A percentile compares a stretch with the other conserved stretches of the same genome.
phyloP scores from a whole-genome alignment of 2,888 invertebrate species.

The Bellardia pandia region DNA sequence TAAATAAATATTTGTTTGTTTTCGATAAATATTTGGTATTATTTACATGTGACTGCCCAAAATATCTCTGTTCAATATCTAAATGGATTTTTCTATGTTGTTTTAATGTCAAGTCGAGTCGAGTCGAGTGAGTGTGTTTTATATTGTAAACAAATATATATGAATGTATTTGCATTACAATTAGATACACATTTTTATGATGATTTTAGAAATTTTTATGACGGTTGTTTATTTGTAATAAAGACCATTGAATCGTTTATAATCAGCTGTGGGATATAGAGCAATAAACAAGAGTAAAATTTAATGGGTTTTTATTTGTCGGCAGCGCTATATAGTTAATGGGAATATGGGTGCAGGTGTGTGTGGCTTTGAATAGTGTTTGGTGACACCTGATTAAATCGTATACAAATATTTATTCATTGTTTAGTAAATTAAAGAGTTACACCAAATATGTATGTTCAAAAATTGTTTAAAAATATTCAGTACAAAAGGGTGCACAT shows the following conservation, averaged over 20 bases:
- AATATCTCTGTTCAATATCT: neutral
- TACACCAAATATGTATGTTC: too few relatives aligned
- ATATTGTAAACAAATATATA: slow-evolving; percentile 21
- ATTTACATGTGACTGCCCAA: slow-evolving; percentile 13
- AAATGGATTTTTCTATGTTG: neutral
- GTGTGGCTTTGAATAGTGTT: neutral
- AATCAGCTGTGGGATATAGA: slow-evolving; percentile 28
- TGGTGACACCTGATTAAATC: slow-evolving; percentile 38
- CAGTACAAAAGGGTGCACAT: too few relatives aligned
- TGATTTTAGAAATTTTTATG: slow-evolving; percentile 33
- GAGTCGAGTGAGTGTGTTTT: neutral
- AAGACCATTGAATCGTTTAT: neutral
- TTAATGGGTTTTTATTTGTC: slow-evolving; percentile 32
- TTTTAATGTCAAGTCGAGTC: neutral
- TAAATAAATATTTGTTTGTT: slow-evolving; percentile 23
- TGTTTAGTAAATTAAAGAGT: too few relatives aligned
- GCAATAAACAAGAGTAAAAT: slow-evolving; percentile 49
- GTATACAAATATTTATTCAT: neutral
- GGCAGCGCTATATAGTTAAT: neutral
- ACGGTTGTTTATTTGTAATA: neutral
- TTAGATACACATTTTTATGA: slow-evolving; percentile 43
- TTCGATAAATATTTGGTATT: slow-evolving; percentile 17
- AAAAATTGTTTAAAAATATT: too few relatives aligned
- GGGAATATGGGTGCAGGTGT: neutral
- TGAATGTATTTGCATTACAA: slow-evolving; percentile 52